Percentiles rank a stretch among this genome's conserved stretches.
These are phyloP conservation scores for Allolobophora icterica DNA, from an alignment of 2,888 invertebrate species.

Conservation along the genomic window DNA sequence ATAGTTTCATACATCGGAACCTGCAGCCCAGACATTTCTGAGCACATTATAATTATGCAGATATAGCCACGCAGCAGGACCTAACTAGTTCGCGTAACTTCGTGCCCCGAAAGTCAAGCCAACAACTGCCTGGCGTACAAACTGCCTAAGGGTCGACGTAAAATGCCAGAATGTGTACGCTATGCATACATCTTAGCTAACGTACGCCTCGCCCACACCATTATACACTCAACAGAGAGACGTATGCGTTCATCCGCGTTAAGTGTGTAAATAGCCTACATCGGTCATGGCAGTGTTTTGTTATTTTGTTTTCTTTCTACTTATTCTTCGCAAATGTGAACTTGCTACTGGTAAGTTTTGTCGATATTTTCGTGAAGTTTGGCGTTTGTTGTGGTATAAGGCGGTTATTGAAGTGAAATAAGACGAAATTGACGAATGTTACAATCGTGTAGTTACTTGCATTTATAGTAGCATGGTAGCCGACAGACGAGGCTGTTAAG, in stretches of 20 bases:
- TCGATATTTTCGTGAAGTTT: background rate
- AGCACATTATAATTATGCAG: too few relatives aligned
- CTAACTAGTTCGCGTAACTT: too few relatives aligned
- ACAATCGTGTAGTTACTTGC: background rate
- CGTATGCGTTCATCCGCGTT: background rate
- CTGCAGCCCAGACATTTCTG: too few relatives aligned
- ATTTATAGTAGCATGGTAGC: background rate
- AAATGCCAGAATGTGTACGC: background rate
- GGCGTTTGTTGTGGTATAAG: background rate
- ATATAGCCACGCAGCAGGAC: too few relatives aligned
- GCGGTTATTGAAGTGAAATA: background rate
- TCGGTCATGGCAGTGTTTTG: background rate
- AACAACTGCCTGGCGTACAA: background rate
- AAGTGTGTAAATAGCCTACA: background rate
- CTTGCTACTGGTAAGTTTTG: background rate
- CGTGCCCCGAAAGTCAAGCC: background rate
- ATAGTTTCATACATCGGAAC: too few relatives aligned
- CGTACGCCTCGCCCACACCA: background rate
- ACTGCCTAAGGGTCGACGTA: background rate
- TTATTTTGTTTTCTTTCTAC: background rate
- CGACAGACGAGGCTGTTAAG: background rate
- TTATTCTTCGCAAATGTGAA: background rate
- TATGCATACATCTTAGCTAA: background rate
- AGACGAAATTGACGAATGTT: background rate
- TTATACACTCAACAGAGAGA: background rate